Evolutionary conservation across 2,888 invertebrate species (phyloP), one percentile per base, ranked within the genome.

Genomic region (Coelogynopora nodosa): DNA sequence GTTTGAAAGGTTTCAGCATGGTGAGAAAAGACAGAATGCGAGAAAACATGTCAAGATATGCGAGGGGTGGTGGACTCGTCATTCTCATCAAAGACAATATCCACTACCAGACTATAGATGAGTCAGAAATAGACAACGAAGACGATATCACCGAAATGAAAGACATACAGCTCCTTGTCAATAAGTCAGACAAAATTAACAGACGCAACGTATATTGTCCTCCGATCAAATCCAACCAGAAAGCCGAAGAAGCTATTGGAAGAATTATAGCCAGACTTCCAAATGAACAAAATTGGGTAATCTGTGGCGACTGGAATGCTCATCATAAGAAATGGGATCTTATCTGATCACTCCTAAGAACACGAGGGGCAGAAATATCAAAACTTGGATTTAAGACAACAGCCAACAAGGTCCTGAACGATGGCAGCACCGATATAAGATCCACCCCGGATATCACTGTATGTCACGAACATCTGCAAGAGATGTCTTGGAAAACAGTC

Each of bases 251-350:
- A 74, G 74, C 27, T 74, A 74, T 74, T 23, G 27, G 23, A 13
- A 74, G 23, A 74, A 74, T 26, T 74, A 74, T 74, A 74, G 74
- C 74, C 74, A 74, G 74, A 74, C 23, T 74, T 2, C 74, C 74
- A 74, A 23, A 26, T 26, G 74, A 74, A 26, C 18, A 74, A 26
- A 74, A 74, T 74, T 74, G 5, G 18, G 5, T 74, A 26, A 74
- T 74, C 74, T 74, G 74, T 74, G 74, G 74, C 5, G 74, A 74
- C 74, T 74, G 74, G 74, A 49, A 49, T 49, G 49, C 49, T 18
- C 49, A 49, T 18, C 49, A 49, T 18, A 49, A 49, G 18, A 49
- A 49, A 5, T 49, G 49, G 49, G 49, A 49, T 18, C 49, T 49
- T 18, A 49, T 18, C 49, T 49, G 5, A 49, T 10, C 5, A 49